A percentile compares a stretch with the other conserved stretches of the same genome.
These are phyloP conservation scores for Trissolcus japonicus DNA, from an alignment of 2,888 invertebrate species.

Conservation along the genomic window DNA sequence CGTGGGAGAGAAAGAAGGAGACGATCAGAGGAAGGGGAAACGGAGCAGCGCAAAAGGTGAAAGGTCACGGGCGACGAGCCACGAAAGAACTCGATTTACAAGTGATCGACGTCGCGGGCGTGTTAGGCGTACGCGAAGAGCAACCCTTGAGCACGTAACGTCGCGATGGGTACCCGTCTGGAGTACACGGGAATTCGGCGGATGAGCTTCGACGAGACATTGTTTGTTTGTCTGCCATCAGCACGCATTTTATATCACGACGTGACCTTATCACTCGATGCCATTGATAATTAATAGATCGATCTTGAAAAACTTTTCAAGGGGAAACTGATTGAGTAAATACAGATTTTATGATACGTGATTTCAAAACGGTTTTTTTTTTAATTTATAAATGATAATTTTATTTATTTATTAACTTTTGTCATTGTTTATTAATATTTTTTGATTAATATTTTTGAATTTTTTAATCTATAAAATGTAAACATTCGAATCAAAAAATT, in stretches of 20 bases:
- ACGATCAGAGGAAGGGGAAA: slow-evolving; percentile 28
- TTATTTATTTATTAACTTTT: no score
- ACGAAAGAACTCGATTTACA: slow-evolving; percentile 59
- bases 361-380: no score
- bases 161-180: slow-evolving; percentile 48
- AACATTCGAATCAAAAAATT: no score
- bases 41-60: slow-evolving; percentile 50
- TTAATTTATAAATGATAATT: no score
- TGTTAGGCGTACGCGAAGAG: slow-evolving; percentile 55
- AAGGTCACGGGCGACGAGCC: slow-evolving; percentile 59
- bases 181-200: slow-evolving; percentile 38
- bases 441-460: no score
- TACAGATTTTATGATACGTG: neutral
- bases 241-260: slow-evolving; percentile 59
- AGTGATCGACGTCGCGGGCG: slow-evolving; percentile 59
- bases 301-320: slow-evolving; percentile 21
- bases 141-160: slow-evolving; percentile 55
- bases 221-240: slow-evolving; percentile 62
- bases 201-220: slow-evolving; percentile 48
- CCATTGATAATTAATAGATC: slow-evolving; percentile 65
- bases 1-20: slow-evolving; percentile 16
- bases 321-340: slow-evolving; percentile 11
- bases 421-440: no score
- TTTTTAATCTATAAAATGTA: no score
- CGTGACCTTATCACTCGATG: slow-evolving; percentile 65